Conservation (phyloP, 2,113 vertebrate genomes). For the Alces alces region DNA sequence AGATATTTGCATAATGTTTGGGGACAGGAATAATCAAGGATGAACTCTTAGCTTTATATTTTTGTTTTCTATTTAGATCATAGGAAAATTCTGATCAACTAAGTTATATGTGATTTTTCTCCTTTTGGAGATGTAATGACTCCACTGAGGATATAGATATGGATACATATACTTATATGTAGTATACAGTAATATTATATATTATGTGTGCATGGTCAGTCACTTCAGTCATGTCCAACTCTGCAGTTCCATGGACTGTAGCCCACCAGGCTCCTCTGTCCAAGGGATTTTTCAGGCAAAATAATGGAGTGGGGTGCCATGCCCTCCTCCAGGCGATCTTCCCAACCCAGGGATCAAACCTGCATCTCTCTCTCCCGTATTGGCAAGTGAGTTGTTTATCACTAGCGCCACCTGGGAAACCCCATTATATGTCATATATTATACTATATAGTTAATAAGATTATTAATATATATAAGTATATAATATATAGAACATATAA, state of each 20-base stretch:
- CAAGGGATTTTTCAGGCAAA: not conserved
- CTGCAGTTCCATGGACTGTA: not conserved
- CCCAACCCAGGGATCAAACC: not conserved
- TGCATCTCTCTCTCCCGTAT: not conserved
- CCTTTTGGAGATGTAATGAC: not conserved
- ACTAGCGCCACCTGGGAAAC: not conserved
- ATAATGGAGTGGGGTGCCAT: not conserved
- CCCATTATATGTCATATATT: not conserved
- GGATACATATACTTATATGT: not conserved
- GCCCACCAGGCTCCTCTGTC: not conserved
- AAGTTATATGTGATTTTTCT: not conserved
- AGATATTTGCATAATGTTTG: not conserved
- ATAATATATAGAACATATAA: not conserved
- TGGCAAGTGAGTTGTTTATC: not conserved
- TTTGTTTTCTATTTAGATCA: constrained; percentile 1
- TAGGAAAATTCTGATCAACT: not conserved
- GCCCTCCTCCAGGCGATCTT: not conserved
- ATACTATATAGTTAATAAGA: not conserved
- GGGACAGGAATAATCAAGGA: not conserved
- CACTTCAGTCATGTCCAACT: not conserved
- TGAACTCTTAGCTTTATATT: not conserved
- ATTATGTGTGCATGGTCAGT: not conserved
- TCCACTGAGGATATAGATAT: not conserved
- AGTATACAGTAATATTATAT: not conserved
- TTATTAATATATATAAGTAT: too few relatives aligned